Evolutionary conservation across 1,140 invertebrate species (phyloP).

Genomic region (Tenebrio molitor): DNA sequence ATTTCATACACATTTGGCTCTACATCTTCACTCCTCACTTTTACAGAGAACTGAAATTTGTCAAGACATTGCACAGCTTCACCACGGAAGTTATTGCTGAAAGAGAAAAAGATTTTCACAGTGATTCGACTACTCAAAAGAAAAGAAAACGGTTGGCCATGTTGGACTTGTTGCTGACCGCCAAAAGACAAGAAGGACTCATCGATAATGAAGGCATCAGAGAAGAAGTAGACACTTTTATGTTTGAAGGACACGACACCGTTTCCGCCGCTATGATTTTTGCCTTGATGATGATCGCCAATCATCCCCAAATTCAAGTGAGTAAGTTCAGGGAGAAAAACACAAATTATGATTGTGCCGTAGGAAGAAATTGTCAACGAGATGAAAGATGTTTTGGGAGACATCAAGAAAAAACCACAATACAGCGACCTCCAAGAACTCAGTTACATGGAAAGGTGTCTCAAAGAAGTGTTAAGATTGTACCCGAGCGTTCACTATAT

Average conservation of each 20-base stretch:
- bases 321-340: too few species aligned
- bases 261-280: conserved; percentile 64
- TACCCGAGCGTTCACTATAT: conserved; percentile 79
- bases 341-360: too few species aligned
- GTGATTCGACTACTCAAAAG: not conserved
- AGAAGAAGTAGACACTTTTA: conserved; percentile 88
- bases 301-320: conserved; percentile 59
- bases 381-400: conserved; percentile 75
- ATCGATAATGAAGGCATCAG: conserved; percentile 77
- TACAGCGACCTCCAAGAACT: conserved; percentile 70
- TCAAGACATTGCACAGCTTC: conserved; percentile 75
- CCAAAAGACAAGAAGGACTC: conserved; percentile 68
- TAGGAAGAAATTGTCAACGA: conserved; percentile 63
- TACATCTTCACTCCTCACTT: conserved; percentile 67
- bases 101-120: conserved; percentile 43
- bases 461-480: conserved; percentile 75
- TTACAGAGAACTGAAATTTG: conserved; percentile 66
- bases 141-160: conserved; percentile 78
- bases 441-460: conserved; percentile 75
- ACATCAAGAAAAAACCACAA: conserved; percentile 30
- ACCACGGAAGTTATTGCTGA: conserved; percentile 67
- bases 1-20: conserved; percentile 72
- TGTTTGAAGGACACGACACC: conserved; percentile 75
- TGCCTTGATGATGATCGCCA: conserved; percentile 63
- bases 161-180: conserved; percentile 81